Evolutionary conservation across 2,888 invertebrate genomes (phyloP).

Genomic region (Drosophila differens): DNA sequence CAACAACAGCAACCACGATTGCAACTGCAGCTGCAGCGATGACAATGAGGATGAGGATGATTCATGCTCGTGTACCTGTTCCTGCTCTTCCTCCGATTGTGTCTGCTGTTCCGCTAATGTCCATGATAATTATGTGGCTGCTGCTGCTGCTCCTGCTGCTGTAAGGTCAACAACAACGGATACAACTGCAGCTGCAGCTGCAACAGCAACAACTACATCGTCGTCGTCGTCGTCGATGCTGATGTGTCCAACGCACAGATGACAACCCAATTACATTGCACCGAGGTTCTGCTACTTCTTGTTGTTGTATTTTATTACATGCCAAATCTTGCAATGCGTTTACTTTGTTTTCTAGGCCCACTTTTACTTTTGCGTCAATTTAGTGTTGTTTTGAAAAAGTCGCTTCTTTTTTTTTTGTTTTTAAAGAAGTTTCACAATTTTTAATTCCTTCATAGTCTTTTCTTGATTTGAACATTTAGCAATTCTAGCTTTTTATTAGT

Average conservation of each 20-base stretch:
- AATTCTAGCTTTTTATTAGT: not conserved
- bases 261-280: slow-evolving; percentile 67
- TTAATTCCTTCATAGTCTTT: not conserved
- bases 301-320: slow-evolving; percentile 55
- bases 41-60: slow-evolving; percentile 32
- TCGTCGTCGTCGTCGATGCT: slow-evolving; percentile 8
- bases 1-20: slow-evolving; percentile 35
- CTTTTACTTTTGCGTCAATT: not conserved
- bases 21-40: slow-evolving; percentile 52
- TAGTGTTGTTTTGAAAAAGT: not conserved
- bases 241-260: slow-evolving; percentile 66
- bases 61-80: slow-evolving; percentile 49
- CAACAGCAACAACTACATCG: slow-evolving; percentile 38
- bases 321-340: slow-evolving; percentile 1
- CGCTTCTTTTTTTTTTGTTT: not conserved
- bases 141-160: slow-evolving; percentile 30
- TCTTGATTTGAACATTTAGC: not conserved
- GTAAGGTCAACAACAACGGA: slow-evolving; percentile 32
- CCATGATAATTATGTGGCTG: slow-evolving; percentile 16
- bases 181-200: slow-evolving; percentile 40
- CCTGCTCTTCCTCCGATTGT: slow-evolving; percentile 55
- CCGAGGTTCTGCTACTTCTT: slow-evolving; percentile 69
- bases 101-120: slow-evolving; percentile 35
- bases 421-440: not conserved
- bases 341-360: not conserved